Percentiles rank a stretch among this genome's conserved stretches.
Conservation (phyloP, 2,113 vertebrate species). For the Dasyprocta punctata region DNA sequence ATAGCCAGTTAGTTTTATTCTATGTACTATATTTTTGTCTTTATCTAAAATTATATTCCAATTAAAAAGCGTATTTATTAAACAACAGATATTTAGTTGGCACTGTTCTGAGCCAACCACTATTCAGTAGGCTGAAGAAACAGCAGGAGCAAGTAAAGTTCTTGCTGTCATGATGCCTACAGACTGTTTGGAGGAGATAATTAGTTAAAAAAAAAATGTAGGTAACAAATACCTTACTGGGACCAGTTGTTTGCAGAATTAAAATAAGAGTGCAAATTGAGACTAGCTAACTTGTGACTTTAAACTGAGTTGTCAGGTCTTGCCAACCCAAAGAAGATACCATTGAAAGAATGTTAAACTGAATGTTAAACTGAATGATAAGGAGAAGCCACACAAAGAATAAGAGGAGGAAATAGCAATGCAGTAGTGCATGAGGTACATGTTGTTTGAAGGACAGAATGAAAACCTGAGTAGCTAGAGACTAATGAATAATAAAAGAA, state of each 20-base stretch:
- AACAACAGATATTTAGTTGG: background rate
- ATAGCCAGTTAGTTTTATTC: background rate
- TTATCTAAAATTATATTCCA: background rate
- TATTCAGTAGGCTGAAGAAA: background rate
- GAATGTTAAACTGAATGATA: background rate
- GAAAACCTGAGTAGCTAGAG: background rate
- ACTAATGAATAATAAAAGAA: background rate
- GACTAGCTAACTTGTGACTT: background rate
- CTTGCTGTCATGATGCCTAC: background rate
- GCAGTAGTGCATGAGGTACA: background rate
- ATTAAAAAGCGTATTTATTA: background rate
- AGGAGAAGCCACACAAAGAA: background rate
- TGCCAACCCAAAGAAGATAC: constrained; percentile 13
- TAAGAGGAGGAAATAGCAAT: background rate
- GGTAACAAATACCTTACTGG: background rate
- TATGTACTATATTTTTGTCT: background rate
- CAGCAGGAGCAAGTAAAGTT: background rate
- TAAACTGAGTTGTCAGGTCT: background rate
- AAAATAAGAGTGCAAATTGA: background rate
- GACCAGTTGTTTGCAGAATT: background rate
- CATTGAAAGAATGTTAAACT: background rate
- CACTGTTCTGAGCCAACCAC: background rate
- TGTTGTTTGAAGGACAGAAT: background rate
- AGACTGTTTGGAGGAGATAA: background rate
- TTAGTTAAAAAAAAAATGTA: background rate